These are phyloP conservation scores for Goniozus legneri DNA, from an alignment of 1,140 invertebrate species.

Conservation along the genomic window DNA sequence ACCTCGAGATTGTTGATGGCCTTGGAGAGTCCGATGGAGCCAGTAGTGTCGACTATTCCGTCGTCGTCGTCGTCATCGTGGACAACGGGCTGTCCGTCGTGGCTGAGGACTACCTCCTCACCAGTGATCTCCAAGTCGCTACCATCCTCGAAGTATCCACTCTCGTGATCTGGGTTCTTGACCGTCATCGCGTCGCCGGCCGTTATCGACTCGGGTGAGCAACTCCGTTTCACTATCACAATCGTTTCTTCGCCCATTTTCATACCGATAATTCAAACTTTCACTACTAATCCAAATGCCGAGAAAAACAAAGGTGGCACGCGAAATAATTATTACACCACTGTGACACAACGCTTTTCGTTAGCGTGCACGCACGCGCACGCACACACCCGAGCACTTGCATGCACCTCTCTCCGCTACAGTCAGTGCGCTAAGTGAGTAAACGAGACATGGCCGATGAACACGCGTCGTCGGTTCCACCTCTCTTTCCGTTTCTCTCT, in stretches of 20 bases:
- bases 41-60: conserved; percentile 16
- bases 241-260: too few species aligned
- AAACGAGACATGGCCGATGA: neutral
- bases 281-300: too few species aligned
- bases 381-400: too few species aligned
- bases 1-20: conserved; percentile 32
- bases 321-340: neutral
- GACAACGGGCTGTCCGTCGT: neutral
- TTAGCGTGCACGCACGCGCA: too few species aligned
- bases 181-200: too few species aligned
- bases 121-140: conserved; percentile 31
- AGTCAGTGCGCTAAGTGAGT: neutral
- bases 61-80: neutral
- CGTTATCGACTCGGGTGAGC: too few species aligned
- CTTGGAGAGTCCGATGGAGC: conserved; percentile 26
- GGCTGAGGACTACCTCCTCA: neutral
- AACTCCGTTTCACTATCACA: too few species aligned
- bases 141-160: conserved; percentile 43
- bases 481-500: too few species aligned
- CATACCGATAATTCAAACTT: neutral
- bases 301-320: neutral
- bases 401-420: too few species aligned
- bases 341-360: neutral
- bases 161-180: conserved; percentile 44
- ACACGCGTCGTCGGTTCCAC: too few species aligned